A percentile compares a stretch with the other conserved stretches of the same genome.
Conservation (phyloP, 2,888 invertebrate species). For the Lissonota sp. region DNA sequence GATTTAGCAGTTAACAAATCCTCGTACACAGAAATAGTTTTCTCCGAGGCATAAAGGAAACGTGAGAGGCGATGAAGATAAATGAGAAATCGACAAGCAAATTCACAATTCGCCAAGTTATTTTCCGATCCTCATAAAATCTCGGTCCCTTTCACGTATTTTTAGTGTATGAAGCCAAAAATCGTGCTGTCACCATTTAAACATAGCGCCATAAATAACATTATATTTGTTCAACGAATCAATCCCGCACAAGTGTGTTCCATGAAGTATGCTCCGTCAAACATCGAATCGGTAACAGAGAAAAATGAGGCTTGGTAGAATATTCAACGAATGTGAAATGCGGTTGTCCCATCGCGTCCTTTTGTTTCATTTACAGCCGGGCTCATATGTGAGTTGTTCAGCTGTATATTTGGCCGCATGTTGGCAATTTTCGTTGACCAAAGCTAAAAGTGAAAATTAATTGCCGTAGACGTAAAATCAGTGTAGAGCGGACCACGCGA, state of each 20-base stretch:
- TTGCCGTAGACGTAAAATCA: conserved; percentile 32
- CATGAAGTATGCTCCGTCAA: background rate
- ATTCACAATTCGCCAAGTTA: background rate
- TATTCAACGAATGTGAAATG: conserved; percentile 46
- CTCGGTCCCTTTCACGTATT: too few relatives aligned
- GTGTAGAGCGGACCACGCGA: conserved; percentile 1
- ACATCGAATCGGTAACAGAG: background rate
- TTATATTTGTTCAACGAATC: background rate
- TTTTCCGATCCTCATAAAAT: too few relatives aligned
- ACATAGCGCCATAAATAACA: background rate
- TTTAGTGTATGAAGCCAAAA: background rate
- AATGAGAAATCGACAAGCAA: background rate
- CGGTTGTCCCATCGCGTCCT: conserved; percentile 45
- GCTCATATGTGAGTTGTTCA: conserved; percentile 1
- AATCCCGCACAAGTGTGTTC: background rate
- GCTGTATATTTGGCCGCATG: conserved; percentile 10
- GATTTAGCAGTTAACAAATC: too few relatives aligned
- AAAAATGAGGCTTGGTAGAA: conserved; percentile 30
- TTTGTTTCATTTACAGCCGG: conserved; percentile 32
- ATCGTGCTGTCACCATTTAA: background rate
- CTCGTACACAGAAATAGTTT: too few relatives aligned
- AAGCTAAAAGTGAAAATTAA: conserved; percentile 60
- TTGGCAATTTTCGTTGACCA: conserved; percentile 2
- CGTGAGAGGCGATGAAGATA: background rate
- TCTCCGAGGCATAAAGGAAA: background rate